Conservation (phyloP, 2,888 invertebrate genomes). For the Linnaemya vulpina region DNA sequence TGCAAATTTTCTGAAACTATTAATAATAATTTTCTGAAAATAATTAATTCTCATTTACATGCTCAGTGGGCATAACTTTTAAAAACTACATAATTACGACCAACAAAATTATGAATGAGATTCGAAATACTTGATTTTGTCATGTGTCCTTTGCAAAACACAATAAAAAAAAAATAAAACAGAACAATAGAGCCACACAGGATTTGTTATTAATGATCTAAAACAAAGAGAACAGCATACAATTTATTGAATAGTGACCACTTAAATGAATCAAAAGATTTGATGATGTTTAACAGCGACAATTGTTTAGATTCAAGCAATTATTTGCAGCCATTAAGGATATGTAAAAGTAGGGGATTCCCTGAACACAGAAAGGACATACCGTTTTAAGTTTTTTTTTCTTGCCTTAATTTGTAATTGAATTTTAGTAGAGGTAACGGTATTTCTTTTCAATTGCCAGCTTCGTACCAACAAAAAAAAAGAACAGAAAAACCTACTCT, state of each 20-base stretch:
- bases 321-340: slow-evolving; percentile 48
- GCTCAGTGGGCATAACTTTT: background rate
- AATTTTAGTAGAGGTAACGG: too few relatives aligned
- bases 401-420: too few relatives aligned
- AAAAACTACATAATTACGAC: background rate
- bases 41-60: background rate
- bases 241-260: background rate
- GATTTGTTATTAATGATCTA: background rate
- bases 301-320: slow-evolving; percentile 57
- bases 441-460: too few relatives aligned
- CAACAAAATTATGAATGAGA: background rate
- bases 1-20: too few relatives aligned
- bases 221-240: slow-evolving; percentile 13
- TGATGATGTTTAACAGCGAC: slow-evolving; percentile 13
- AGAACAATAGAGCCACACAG: background rate
- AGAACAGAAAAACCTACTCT: too few relatives aligned
- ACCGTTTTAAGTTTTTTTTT: too few relatives aligned
- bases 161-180: background rate
- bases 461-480: too few relatives aligned
- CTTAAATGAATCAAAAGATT: slow-evolving; percentile 6
- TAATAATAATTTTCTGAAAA: too few relatives aligned
- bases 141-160: slow-evolving; percentile 8
- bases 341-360: too few relatives aligned
- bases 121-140: slow-evolving; percentile 35
- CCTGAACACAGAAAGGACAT: too few relatives aligned